phyloP scores from a whole-genome alignment of 2,113 vertebrate species.

The Mustela lutreola region DNA sequence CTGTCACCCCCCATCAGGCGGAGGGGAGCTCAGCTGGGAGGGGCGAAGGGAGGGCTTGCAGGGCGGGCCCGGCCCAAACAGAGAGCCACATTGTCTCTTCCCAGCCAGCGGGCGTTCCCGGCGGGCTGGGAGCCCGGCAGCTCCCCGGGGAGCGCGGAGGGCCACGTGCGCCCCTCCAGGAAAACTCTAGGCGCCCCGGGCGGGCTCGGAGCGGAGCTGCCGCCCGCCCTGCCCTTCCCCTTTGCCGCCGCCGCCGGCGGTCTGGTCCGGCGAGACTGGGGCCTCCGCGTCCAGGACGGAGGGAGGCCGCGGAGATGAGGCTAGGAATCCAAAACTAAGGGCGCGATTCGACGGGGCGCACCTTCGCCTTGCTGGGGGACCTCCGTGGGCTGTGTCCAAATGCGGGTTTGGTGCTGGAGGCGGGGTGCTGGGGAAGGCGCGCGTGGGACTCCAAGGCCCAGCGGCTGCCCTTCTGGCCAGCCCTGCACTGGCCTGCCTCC shows the following conservation, averaged over 20 bases:
- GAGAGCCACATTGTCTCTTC: conserved; percentile 1
- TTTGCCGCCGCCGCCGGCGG: neutral
- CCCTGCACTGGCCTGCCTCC: neutral
- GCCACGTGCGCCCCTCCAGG: neutral
- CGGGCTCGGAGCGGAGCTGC: neutral
- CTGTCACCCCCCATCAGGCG: conserved; percentile 67
- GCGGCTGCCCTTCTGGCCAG: neutral
- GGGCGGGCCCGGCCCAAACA: neutral
- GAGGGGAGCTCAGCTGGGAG: neutral
- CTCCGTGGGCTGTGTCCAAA: neutral
- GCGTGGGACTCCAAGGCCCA: neutral
- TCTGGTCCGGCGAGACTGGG: neutral
- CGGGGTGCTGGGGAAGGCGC: neutral
- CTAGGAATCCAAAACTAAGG: neutral
- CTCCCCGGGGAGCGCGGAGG: neutral
- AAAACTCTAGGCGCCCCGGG: neutral
- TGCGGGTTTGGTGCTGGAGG: neutral
- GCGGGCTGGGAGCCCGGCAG: neutral
- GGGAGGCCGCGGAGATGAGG: neutral
- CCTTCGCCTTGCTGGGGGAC: neutral
- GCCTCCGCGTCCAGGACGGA: neutral
- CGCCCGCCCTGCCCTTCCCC: too few relatives aligned
- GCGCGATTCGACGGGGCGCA: neutral
- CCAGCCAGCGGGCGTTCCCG: neutral
- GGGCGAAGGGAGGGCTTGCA: accelerated